Evolutionary conservation across 2,888 invertebrate species (phyloP), one percentile per base, ranked within the genome.

Genomic region (Lycia hirtaria): DNA sequence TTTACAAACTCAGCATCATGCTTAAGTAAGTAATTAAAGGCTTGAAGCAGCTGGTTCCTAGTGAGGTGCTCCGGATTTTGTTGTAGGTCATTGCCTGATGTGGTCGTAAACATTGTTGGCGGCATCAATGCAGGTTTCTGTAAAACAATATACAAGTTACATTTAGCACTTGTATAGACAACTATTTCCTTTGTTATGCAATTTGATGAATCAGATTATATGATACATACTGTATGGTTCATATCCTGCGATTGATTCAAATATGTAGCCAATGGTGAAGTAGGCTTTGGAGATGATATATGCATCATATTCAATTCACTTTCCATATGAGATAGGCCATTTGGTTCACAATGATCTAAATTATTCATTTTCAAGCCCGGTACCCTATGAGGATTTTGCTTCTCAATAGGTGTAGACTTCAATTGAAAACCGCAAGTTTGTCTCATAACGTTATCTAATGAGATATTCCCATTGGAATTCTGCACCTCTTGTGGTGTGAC

Each of bases 1-100:
- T 95, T 95, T 28, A 97, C 94, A 89, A 98, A 98, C 68, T 96
- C 96, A 26, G 96, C 93, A 84, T 98, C 98, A 85, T 96, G 96
- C 89, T 96, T 96, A 56, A 98, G 92, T 56, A 98, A 93, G 88
- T 97, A 96, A 72, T 96, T 95, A 77, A 98, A 95, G 22, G 98
- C 97, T 89, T 98, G 97, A 28, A 97, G 94, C 60, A 98, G 93
- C 83, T 98, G 98, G 78, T 96, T 96, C 82, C 95, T 95, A 38
- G 97, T 98, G 47, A 98, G 93, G 12, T 97, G 96, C 81, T 97
- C 96, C 1, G 95, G 92, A 6, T 87, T 71, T 24, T 80, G 78
- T 59, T 80, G 84, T 72, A 88, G 64, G 69, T 93, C 73, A 77
- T 87, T 68, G 75, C 93, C 71, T 82, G 92, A 92, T 37, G 94